A percentile compares a stretch with the other conserved stretches of the same genome.
These are phyloP conservation scores for Tragelaphus scriptus DNA, from an alignment of 2,113 vertebrate genomes.

Conservation along the genomic window DNA sequence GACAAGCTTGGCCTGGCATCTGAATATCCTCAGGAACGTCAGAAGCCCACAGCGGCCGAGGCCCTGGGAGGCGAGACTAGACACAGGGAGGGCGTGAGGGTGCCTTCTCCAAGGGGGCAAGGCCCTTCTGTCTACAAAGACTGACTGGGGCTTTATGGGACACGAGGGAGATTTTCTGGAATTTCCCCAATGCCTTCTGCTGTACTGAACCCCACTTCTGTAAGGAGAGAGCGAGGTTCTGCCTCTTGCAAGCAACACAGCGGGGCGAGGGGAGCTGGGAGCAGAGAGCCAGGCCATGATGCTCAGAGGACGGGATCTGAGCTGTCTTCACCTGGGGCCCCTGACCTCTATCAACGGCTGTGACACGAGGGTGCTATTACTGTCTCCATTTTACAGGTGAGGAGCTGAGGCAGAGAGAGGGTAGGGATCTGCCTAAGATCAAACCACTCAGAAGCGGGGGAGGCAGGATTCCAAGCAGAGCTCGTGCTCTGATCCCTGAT, in stretches of 20 bases:
- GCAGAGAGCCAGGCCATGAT: background rate
- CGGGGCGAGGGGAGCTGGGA: background rate
- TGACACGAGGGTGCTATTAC: background rate
- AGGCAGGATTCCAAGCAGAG: background rate
- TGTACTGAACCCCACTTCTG: background rate
- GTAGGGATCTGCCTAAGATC: no score
- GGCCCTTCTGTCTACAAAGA: background rate
- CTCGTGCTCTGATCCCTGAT: background rate
- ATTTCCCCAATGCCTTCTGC: background rate
- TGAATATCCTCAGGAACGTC: rapidly evolving
- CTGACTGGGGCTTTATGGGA: background rate
- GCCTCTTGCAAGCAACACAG: background rate
- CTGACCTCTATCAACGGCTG: background rate
- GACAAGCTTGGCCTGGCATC: rapidly evolving
- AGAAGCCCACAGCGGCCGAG: background rate
- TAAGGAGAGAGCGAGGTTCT: background rate
- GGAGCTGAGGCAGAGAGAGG: background rate
- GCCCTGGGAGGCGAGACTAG: background rate
- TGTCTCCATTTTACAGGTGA: background rate
- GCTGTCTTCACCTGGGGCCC: background rate
- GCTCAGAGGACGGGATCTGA: background rate
- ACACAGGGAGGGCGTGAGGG: background rate
- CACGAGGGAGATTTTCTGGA: background rate
- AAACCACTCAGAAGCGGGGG: rapidly evolving
- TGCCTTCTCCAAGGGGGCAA: background rate